These are phyloP conservation scores for Anableps anableps DNA, from an alignment of 2,797 vertebrate species.

Conservation along the genomic window DNA sequence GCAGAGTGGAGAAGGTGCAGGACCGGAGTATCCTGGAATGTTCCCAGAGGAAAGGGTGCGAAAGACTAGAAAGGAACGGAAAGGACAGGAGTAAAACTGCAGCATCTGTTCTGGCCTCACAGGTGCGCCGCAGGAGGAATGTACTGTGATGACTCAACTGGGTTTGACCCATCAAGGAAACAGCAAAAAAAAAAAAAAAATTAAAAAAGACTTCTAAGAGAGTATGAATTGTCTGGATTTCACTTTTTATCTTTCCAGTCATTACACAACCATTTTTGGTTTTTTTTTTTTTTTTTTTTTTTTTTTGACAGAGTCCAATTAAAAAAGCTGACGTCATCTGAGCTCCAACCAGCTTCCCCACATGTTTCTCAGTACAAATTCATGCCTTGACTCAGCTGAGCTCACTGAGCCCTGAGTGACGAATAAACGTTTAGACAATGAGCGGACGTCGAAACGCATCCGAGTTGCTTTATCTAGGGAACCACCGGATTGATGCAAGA, in stretches of 20 bases:
- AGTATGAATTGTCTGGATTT: slow-evolving; percentile 37
- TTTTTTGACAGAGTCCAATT: slow-evolving; percentile 54
- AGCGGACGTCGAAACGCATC: slow-evolving; percentile 34
- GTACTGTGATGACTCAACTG: slow-evolving; percentile 69
- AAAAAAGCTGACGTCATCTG: slow-evolving; percentile 56
- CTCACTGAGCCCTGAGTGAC: slow-evolving; percentile 39
- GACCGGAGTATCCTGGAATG: slow-evolving; percentile 72
- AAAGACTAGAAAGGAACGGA: slow-evolving; percentile 46
- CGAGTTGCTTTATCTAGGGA: slow-evolving; percentile 34
- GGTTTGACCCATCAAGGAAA: slow-evolving; percentile 47
- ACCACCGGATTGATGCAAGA: slow-evolving; percentile 18
- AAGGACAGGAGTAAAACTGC: slow-evolving; percentile 30
- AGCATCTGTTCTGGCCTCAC: slow-evolving; percentile 58
- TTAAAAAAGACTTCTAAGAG: slow-evolving; percentile 4
- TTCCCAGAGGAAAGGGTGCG: slow-evolving; percentile 69
- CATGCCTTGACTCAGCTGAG: slow-evolving; percentile 56
- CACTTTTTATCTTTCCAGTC: slow-evolving; percentile 50
- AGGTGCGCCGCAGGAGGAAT: slow-evolving; percentile 72
- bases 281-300: too few species aligned
- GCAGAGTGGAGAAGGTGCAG: slow-evolving; percentile 58
- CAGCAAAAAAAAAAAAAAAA: slow-evolving; percentile 1
- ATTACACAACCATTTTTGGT: slow-evolving; percentile 40
- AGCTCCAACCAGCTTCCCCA: slow-evolving; percentile 15
- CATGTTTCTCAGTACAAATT: slow-evolving; percentile 54
- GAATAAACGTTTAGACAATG: slow-evolving; percentile 38